Evolutionary conservation across 2,888 invertebrate genomes (phyloP).

Genomic region (Eupithecia vulgata): DNA sequence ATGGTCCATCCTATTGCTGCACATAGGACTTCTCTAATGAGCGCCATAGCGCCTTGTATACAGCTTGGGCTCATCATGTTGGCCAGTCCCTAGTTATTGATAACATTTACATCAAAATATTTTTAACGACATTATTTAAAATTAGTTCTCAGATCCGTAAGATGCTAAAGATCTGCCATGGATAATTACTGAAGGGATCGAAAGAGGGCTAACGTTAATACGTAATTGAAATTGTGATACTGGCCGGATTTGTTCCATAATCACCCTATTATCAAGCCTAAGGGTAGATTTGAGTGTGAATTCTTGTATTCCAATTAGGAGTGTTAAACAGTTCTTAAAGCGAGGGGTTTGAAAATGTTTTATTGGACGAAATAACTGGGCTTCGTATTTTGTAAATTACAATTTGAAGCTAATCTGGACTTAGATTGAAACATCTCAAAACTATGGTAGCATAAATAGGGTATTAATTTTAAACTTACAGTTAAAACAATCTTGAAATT

Average conservation of each 20-base stretch:
- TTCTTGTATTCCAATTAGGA: conserved; percentile 43
- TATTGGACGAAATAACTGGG: conserved; percentile 9
- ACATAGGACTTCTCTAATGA: too few relatives aligned
- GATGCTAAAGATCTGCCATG: conserved; percentile 39
- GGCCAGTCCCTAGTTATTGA: too few relatives aligned
- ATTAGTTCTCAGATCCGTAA: conserved; percentile 19
- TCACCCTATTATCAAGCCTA: conserved; percentile 53
- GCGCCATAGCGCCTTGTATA: too few relatives aligned
- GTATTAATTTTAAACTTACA: not conserved
- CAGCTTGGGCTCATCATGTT: too few relatives aligned
- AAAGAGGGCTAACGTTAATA: conserved; percentile 41
- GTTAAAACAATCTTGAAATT: not conserved
- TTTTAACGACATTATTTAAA: not conserved
- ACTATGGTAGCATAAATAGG: not conserved
- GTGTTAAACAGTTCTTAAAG: conserved; percentile 33
- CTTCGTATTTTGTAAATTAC: conserved; percentile 14
- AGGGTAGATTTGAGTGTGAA: conserved; percentile 47
- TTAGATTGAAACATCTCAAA: not conserved
- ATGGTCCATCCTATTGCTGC: too few relatives aligned
- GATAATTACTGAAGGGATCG: conserved; percentile 42
- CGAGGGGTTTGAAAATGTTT: conserved; percentile 21
- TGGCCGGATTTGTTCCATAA: conserved; percentile 53
- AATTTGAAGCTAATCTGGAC: not conserved
- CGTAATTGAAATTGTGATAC: conserved; percentile 48
- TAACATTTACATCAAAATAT: too few relatives aligned